Conservation (phyloP, 2,888 invertebrate genomes). For the Leucoptera coffeella region DNA sequence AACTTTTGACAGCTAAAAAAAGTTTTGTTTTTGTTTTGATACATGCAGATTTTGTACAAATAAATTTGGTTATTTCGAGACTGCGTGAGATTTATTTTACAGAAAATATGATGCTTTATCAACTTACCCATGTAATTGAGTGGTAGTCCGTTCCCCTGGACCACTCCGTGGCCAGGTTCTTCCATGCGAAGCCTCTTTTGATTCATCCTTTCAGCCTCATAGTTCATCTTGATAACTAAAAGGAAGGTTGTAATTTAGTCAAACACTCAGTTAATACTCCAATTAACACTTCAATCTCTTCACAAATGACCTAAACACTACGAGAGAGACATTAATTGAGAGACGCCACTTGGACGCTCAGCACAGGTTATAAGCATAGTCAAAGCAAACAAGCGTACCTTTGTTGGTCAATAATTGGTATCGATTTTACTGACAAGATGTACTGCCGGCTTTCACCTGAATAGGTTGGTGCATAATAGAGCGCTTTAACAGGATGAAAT, state of each 20-base stretch:
- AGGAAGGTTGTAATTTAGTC: conserved; percentile 22
- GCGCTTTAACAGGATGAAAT: conserved; percentile 35
- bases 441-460: conserved; percentile 33
- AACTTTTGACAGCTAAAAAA: too few species aligned
- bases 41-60: background rate
- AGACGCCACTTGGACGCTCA: conserved; percentile 53
- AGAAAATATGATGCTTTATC: too few species aligned
- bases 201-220: conserved; percentile 49
- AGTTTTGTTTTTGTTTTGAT: too few species aligned
- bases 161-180: conserved; percentile 46
- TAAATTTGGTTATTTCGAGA: background rate
- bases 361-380: conserved; percentile 46
- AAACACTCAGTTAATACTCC: conserved; percentile 12
- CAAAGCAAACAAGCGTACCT: conserved; percentile 53
- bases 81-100: background rate
- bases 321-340: too few species aligned
- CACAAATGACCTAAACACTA: too few species aligned
- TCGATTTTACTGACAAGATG: conserved; percentile 49
- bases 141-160: conserved; percentile 47
- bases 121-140: conserved; percentile 46
- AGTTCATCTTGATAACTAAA: conserved; percentile 50
- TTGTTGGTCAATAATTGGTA: conserved; percentile 51
- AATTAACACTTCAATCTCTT: conserved; percentile 16
- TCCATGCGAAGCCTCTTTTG: conserved; percentile 51
- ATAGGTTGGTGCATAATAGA: conserved; percentile 42